A percentile compares a stretch with the other conserved stretches of the same genome.
These are phyloP conservation scores for Psittacula echo DNA, from an alignment of 2,797 vertebrate species.

Conservation along the genomic window DNA sequence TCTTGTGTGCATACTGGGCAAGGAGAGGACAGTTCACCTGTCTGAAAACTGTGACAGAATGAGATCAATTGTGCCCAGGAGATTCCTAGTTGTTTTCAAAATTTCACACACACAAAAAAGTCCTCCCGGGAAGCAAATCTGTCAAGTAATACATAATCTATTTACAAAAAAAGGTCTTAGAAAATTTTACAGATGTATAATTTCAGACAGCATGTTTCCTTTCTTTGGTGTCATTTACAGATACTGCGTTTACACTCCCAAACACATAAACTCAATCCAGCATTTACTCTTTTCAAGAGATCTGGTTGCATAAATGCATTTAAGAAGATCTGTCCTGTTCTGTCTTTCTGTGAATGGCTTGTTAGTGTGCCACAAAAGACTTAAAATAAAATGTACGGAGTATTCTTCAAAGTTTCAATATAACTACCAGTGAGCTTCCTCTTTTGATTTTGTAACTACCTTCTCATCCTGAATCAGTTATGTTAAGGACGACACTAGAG, in stretches of 20 bases:
- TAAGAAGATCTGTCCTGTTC: not conserved
- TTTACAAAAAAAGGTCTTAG: not conserved
- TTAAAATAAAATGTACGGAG: not conserved
- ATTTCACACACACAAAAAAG: not conserved
- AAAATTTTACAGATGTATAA: not conserved
- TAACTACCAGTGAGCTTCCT: not conserved
- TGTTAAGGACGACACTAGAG: not conserved
- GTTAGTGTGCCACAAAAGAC: not conserved
- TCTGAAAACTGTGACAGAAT: not conserved
- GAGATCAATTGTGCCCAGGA: not conserved
- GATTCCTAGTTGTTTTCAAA: not conserved
- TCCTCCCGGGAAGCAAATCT: not conserved
- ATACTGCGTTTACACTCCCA: not conserved
- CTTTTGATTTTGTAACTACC: not conserved
- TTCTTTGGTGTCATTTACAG: not conserved
- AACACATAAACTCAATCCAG: fast-evolving
- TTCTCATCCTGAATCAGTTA: not conserved
- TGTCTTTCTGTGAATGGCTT: not conserved
- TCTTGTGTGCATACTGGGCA: fast-evolving
- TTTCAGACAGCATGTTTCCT: not conserved
- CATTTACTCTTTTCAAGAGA: not conserved
- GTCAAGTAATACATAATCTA: not conserved
- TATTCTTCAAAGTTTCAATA: not conserved
- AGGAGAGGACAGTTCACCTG: not conserved
- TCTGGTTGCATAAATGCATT: not conserved